Percentiles rank a stretch among this genome's conserved stretches.
Conservation (phyloP, 1,140 invertebrate genomes). For the Rhynchophorus ferrugineus region DNA sequence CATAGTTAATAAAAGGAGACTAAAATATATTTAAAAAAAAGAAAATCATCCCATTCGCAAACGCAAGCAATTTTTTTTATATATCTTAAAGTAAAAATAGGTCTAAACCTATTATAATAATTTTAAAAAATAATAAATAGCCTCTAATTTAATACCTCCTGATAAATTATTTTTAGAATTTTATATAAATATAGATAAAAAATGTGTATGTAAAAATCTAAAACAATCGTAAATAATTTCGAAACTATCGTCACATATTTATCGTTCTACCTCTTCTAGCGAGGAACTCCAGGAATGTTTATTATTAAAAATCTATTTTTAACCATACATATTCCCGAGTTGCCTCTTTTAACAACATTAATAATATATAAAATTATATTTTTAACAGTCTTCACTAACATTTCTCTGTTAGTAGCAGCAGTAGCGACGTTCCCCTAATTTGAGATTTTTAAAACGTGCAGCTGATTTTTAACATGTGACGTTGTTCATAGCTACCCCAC, state of each 20-base stretch:
- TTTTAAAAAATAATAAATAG: too few species aligned
- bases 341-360: conserved; percentile 22
- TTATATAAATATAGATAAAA: background rate
- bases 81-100: too few species aligned
- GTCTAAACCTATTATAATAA: too few species aligned
- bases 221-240: too few species aligned
- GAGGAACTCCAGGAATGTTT: conserved; percentile 18
- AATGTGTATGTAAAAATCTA: background rate
- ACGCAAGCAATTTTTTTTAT: too few species aligned
- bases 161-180: background rate
- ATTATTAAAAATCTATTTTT: conserved; percentile 25
- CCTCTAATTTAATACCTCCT: too few species aligned
- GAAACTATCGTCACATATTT: conserved; percentile 10
- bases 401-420: background rate
- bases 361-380: conserved; percentile 1
- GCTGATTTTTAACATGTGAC: conserved; percentile 13
- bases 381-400: background rate
- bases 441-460: conserved; percentile 5
- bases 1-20: too few species aligned
- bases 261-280: conserved; percentile 20
- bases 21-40: too few species aligned
- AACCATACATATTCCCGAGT: conserved; percentile 11
- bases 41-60: too few species aligned
- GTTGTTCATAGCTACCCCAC: conserved; percentile 17
- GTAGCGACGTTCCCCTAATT: conserved; percentile 1